Evolutionary conservation across 2,888 invertebrate species (phyloP).

Genomic region (Hetaerina titia): DNA sequence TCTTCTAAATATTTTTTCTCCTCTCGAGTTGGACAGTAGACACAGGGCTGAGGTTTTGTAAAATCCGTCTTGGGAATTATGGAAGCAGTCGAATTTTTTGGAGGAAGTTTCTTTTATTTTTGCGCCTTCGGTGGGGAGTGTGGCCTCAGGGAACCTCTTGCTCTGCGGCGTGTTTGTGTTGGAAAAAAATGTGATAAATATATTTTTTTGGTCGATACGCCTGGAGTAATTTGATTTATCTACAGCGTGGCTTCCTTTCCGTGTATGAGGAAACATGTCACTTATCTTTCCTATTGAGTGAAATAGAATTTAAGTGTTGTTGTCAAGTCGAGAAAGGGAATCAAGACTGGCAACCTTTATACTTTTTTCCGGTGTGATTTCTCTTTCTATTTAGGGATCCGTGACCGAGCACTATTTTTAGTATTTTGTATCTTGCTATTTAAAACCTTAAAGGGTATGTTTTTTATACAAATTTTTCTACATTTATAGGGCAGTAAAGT

Average conservation of each 20-base stretch:
- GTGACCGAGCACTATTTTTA: no score
- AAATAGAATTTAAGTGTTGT: neutral
- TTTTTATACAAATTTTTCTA: no score
- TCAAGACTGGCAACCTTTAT: neutral
- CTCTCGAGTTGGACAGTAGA: conserved; percentile 59
- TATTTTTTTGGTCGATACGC: neutral
- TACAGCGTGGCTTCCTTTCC: neutral
- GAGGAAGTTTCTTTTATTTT: conserved; percentile 51
- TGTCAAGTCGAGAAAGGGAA: neutral
- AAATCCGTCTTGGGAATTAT: conserved; percentile 61
- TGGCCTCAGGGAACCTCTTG: conserved; percentile 18
- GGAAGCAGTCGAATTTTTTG: conserved; percentile 50
- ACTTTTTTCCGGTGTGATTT: no score
- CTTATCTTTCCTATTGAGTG: conserved; percentile 32
- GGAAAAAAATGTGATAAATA: conserved; percentile 33
- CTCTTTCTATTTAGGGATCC: no score
- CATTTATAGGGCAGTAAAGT: no score
- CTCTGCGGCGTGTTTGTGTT: conserved; percentile 38
- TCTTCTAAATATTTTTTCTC: conserved; percentile 64
- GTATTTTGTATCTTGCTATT: no score
- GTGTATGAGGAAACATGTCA: neutral
- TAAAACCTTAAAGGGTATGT: no score
- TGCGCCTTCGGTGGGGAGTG: neutral
- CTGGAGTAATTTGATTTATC: conserved; percentile 13
- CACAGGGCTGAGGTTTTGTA: conserved; percentile 64